Evolutionary conservation across 2,888 invertebrate species (phyloP).

Genomic region (Sisyra nigra): DNA sequence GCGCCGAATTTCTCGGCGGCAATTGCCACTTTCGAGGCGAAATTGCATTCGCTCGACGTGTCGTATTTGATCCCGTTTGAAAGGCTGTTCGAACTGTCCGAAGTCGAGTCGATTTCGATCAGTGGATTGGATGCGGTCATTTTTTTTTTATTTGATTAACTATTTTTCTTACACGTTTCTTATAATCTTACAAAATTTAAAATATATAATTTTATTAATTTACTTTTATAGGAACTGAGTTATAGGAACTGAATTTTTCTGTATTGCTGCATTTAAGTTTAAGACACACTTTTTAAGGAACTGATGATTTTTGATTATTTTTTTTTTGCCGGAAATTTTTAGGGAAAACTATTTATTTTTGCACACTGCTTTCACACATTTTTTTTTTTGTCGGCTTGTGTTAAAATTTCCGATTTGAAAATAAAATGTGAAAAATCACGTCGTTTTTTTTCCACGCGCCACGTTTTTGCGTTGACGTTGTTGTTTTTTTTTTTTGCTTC

Average conservation of each 20-base stretch:
- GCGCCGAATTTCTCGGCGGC: background rate
- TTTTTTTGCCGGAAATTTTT: background rate
- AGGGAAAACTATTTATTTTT: constrained; percentile 1
- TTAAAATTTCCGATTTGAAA: no score
- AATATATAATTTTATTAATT: background rate
- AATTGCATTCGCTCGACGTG: no score
- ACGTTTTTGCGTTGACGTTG: no score
- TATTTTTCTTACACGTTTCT: background rate
- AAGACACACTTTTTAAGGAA: constrained; percentile 4
- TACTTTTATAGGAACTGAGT: constrained; percentile 3
- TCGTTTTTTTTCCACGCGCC: no score
- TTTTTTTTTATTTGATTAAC: background rate
- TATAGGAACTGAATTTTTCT: constrained; percentile 3
- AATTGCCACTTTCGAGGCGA: background rate
- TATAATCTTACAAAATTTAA: background rate
- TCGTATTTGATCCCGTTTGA: constrained; percentile 2
- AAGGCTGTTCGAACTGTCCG: constrained; percentile 5
- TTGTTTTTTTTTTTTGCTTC: no score
- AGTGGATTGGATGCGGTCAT: constrained; percentile 9
- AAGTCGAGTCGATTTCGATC: constrained; percentile 8
- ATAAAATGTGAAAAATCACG: no score
- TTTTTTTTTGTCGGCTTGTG: background rate
- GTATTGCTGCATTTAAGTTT: constrained; percentile 3
- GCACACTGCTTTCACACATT: background rate
- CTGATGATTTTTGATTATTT: background rate